Percentiles rank a stretch among this genome's conserved stretches.
Conservation (phyloP, 2,113 vertebrate species). For the Aythya baeri region DNA sequence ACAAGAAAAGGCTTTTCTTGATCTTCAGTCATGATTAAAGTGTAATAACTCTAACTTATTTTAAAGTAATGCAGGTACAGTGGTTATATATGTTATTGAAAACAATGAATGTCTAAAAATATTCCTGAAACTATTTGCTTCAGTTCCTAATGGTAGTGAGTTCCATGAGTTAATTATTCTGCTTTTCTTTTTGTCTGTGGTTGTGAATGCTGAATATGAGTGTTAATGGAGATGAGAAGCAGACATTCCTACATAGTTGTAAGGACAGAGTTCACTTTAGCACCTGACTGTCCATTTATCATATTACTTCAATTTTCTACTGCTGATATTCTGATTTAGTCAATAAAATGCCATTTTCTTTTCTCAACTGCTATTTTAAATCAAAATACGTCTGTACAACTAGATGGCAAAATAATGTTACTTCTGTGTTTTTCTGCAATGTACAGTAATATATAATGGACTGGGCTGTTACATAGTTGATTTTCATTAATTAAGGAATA, state of each 20-base stretch:
- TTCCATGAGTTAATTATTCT: background rate
- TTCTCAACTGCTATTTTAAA: background rate
- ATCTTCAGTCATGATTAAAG: background rate
- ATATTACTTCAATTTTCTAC: background rate
- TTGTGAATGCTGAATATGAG: background rate
- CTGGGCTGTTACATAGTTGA: background rate
- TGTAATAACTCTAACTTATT: background rate
- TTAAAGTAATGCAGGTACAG: background rate
- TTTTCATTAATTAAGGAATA: background rate
- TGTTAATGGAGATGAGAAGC: background rate
- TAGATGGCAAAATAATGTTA: background rate
- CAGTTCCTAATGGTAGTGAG: background rate
- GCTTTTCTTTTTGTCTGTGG: background rate
- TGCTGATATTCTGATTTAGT: background rate
- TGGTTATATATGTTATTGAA: background rate
- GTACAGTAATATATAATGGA: background rate
- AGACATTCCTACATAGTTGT: background rate
- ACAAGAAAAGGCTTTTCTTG: background rate
- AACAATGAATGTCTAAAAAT: background rate
- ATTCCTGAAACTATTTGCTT: background rate
- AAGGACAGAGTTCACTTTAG: background rate
- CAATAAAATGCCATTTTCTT: background rate
- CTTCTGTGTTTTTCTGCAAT: background rate
- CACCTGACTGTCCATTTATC: background rate
- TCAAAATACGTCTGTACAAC: background rate